phyloP scores from a whole-genome alignment of 2,113 vertebrate species.

The Fukomys damarensis region DNA sequence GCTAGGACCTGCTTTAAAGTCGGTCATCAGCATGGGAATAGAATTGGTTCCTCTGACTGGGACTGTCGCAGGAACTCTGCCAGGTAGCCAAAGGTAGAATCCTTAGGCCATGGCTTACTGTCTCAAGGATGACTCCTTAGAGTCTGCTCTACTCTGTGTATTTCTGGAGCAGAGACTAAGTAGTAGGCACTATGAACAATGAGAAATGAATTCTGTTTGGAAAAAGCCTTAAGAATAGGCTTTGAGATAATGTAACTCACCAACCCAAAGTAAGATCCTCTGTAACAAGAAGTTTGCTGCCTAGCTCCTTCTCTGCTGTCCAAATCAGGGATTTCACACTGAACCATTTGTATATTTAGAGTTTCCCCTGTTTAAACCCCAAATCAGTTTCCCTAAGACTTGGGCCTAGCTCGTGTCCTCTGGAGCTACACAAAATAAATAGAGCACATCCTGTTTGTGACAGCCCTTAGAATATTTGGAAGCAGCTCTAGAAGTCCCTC shows the following conservation, averaged over 20 bases:
- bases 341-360: neutral
- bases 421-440: neutral
- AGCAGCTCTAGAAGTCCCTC: neutral
- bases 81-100: neutral
- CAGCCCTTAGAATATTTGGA: constrained; percentile 26
- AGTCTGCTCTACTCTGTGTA: neutral
- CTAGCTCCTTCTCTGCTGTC: neutral
- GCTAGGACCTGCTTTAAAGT: neutral
- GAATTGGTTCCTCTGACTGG: neutral
- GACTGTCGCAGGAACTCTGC: neutral
- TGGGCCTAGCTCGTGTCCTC: neutral
- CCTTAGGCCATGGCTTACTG: neutral
- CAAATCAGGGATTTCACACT: neutral
- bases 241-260: neutral
- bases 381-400: constrained; percentile 22
- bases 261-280: neutral
- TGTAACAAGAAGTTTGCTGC: neutral
- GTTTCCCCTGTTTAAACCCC: constrained; percentile 11
- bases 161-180: neutral
- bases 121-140: neutral
- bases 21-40: neutral
- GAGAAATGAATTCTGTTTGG: neutral
- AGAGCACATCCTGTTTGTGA: neutral
- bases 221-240: neutral
- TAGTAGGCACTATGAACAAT: neutral